Percentiles rank a stretch among this genome's conserved stretches.
These are phyloP conservation scores for Enteromius unitaeniatus DNA, from an alignment of 2,797 vertebrate species.

Conservation along the genomic window DNA sequence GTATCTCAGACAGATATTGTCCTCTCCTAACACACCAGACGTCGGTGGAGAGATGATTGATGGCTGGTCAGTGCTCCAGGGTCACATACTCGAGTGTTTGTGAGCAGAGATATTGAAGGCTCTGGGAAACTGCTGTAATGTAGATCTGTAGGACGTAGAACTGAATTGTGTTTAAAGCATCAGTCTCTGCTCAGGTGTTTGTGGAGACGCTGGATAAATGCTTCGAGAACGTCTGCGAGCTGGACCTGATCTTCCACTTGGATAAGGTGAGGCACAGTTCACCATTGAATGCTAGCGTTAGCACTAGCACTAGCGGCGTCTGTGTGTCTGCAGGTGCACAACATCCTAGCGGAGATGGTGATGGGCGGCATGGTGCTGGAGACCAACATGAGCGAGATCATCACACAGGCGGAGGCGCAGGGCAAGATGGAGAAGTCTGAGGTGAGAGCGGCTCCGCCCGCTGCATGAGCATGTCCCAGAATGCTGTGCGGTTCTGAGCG, in stretches of 20 bases:
- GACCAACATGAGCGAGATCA: constrained; percentile 99
- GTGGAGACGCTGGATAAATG: constrained; percentile 99
- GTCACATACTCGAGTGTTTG: too few relatives aligned
- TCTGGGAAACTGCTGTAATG: too few relatives aligned
- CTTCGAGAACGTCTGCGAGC: constrained; percentile 98
- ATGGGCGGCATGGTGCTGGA: constrained; percentile 99
- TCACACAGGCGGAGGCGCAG: constrained; percentile 95
- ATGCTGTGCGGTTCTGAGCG: constrained; percentile 49
- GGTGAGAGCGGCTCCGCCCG: constrained; percentile 79
- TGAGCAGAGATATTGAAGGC: too few relatives aligned
- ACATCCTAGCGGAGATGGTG: constrained; percentile 98
- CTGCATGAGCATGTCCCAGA: constrained; percentile 53
- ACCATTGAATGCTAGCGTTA: neutral
- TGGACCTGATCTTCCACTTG: constrained; percentile 99
- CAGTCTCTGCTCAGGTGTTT: constrained; percentile 90
- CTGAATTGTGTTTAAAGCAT: too few relatives aligned
- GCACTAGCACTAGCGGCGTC: neutral
- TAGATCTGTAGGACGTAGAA: too few relatives aligned
- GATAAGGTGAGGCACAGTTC: constrained; percentile 85
- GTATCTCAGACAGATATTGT: too few relatives aligned
- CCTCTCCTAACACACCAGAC: too few relatives aligned
- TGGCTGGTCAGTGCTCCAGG: too few relatives aligned
- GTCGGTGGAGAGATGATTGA: too few relatives aligned
- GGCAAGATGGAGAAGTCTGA: constrained; percentile 99
- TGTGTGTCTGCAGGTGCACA: constrained; percentile 85